phyloP scores from a whole-genome alignment of 2,797 vertebrate species.

The Limnodromus scolopaceus region DNA sequence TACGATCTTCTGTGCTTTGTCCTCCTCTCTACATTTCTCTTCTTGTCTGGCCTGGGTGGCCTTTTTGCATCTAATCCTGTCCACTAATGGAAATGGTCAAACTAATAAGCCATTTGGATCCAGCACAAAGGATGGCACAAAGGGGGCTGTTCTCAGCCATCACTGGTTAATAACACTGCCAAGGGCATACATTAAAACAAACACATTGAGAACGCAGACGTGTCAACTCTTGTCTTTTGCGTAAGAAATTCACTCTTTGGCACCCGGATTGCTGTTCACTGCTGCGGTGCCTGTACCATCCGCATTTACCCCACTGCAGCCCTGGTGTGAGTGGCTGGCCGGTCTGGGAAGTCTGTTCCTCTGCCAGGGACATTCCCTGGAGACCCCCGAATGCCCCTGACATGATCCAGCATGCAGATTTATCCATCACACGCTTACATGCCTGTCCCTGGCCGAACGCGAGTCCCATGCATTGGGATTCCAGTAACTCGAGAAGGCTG shows the following conservation, averaged over 20 bases:
- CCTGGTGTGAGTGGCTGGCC: background rate
- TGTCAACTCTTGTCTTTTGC: background rate
- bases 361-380: rapidly evolving
- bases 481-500: constrained; percentile 32
- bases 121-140: rapidly evolving
- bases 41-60: background rate
- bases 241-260: background rate
- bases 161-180: background rate
- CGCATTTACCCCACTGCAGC: background rate
- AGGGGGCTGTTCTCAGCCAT: background rate
- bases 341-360: background rate
- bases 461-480: background rate
- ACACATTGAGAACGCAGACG: background rate
- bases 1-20: background rate
- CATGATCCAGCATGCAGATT: background rate
- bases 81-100: background rate
- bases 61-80: background rate
- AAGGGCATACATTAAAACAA: background rate
- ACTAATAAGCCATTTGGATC: background rate
- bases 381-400: background rate
- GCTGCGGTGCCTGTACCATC: background rate
- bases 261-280: background rate
- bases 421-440: background rate
- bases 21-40: background rate
- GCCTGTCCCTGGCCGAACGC: background rate